Evolutionary conservation across 2,113 vertebrate genomes (phyloP).

Genomic region (Sus scrofa): DNA sequence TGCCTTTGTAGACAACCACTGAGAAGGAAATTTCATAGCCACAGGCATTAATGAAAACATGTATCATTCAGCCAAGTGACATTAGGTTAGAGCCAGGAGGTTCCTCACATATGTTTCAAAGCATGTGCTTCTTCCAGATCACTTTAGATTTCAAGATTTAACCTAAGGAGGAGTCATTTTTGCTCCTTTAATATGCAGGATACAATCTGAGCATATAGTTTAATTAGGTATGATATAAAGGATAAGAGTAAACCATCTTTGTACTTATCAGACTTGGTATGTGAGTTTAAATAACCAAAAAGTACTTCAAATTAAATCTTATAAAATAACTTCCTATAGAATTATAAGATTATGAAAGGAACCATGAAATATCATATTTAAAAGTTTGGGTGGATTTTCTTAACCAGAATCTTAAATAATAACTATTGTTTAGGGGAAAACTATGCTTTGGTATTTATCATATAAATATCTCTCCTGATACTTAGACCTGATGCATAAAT

Average conservation of each 20-base stretch:
- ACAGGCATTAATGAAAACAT: constrained; percentile 14
- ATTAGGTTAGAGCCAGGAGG: not conserved
- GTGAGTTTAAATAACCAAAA: not conserved
- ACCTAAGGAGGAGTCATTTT: not conserved
- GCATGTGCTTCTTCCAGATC: not conserved
- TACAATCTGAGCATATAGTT: not conserved
- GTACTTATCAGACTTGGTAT: not conserved
- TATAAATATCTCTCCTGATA: not conserved
- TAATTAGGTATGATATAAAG: not conserved
- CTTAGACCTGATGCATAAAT: not conserved
- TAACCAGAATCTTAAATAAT: constrained; percentile 31
- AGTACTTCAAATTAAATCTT: constrained; percentile 18
- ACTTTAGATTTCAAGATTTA: constrained; percentile 28
- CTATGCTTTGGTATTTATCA: not conserved
- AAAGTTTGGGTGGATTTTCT: constrained; percentile 35
- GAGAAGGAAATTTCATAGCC: constrained; percentile 10
- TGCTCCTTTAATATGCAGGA: not conserved
- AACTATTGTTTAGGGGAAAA: not conserved
- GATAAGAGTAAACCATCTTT: not conserved
- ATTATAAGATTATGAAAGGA: not conserved
- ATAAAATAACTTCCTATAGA: not conserved
- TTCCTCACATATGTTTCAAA: constrained; percentile 12
- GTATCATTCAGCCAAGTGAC: not conserved
- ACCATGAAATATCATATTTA: not conserved
- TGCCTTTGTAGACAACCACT: not conserved